These are phyloP conservation scores for Zygogramma bicolorata DNA, from an alignment of 2,888 invertebrate genomes.

Conservation along the genomic window DNA sequence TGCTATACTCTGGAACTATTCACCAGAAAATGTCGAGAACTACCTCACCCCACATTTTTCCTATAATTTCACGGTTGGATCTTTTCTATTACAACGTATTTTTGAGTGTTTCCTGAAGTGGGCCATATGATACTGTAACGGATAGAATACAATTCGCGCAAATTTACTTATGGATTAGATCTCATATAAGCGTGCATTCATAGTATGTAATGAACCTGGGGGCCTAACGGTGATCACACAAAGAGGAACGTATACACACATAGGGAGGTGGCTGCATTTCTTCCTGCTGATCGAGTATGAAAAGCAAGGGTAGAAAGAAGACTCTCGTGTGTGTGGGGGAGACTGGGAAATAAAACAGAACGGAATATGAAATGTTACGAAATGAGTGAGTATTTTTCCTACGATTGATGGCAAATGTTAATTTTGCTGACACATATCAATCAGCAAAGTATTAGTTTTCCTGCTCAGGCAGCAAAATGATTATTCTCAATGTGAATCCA, in stretches of 20 bases:
- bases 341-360: slow-evolving; percentile 18
- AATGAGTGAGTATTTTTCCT: no score
- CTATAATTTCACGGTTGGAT: neutral
- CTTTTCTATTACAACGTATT: neutral
- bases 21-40: neutral
- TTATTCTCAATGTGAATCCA: no score
- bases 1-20: no score
- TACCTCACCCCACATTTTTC: neutral
- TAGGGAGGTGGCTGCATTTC: slow-evolving; percentile 36
- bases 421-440: no score
- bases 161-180: slow-evolving; percentile 51
- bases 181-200: slow-evolving; percentile 46
- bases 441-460: no score
- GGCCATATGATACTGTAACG: slow-evolving; percentile 38
- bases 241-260: slow-evolving; percentile 44
- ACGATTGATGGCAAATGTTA: no score
- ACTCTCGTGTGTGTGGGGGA: slow-evolving; percentile 32
- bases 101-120: slow-evolving; percentile 21
- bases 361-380: no score
- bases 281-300: slow-evolving; percentile 41
- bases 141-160: slow-evolving; percentile 48
- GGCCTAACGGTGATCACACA: slow-evolving; percentile 47
- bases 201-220: slow-evolving; percentile 48
- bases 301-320: slow-evolving; percentile 32
- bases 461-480: no score